A percentile compares a stretch with the other conserved stretches of the same genome.
phyloP scores from a whole-genome alignment of 2,888 invertebrate species.

The Cheiracanthium punctorium region DNA sequence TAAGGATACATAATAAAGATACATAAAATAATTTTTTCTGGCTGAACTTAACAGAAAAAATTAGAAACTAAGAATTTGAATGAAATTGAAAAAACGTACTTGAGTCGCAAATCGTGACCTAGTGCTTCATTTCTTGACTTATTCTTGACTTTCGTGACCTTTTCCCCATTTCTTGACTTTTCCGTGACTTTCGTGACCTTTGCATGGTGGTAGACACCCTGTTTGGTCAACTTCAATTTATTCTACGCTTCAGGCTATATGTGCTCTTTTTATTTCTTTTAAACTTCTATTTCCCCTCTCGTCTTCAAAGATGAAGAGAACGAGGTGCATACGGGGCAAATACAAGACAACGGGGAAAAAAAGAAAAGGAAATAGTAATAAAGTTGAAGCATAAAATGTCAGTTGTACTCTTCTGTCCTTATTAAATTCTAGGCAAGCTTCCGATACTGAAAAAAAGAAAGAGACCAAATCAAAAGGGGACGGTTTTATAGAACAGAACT shows the following conservation, averaged over 20 bases:
- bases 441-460: background rate
- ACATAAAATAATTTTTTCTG: too few species aligned
- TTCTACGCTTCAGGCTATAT: background rate
- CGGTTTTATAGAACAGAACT: background rate
- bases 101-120: too few species aligned
- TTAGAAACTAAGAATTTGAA: too few species aligned
- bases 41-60: too few species aligned
- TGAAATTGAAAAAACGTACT: too few species aligned
- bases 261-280: background rate
- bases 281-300: background rate
- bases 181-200: too few species aligned
- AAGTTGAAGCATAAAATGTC: background rate
- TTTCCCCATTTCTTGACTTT: too few species aligned
- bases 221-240: constrained; percentile 7
- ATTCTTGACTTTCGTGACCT: too few species aligned
- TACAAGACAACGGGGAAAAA: background rate
- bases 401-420: background rate
- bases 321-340: background rate
- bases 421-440: background rate
- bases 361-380: too few species aligned
- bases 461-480: background rate
- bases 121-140: too few species aligned
- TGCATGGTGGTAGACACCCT: too few species aligned
- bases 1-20: too few species aligned
- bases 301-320: background rate